These are phyloP conservation scores for Bombus superbus DNA, from an alignment of 1,140 invertebrate species.

Conservation along the genomic window DNA sequence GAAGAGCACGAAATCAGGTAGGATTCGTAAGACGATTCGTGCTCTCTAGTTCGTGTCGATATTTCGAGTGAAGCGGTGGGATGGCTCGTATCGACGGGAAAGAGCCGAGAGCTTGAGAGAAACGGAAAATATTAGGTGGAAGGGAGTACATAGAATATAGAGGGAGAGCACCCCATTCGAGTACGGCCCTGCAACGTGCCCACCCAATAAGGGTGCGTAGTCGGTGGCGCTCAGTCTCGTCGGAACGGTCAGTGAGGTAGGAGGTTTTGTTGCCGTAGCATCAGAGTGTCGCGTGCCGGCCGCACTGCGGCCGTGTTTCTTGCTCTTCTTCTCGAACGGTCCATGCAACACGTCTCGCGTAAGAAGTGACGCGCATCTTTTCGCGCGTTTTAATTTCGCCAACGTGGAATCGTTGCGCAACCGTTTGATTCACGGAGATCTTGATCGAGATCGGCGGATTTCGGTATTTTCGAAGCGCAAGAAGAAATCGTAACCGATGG, in stretches of 20 bases:
- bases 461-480: not conserved
- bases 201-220: conserved; percentile 55
- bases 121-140: not conserved
- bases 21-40: not conserved
- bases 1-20: not conserved
- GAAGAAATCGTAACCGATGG: conserved; percentile 57
- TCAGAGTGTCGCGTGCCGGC: not conserved
- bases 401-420: not conserved
- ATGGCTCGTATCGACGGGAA: conserved; percentile 30
- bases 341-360: not conserved
- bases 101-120: not conserved
- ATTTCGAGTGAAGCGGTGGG: conserved; percentile 3
- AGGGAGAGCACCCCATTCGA: conserved; percentile 32
- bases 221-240: conserved; percentile 67
- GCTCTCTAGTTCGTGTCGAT: conserved; percentile 6
- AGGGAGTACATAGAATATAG: not conserved
- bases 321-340: not conserved
- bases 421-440: no score
- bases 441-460: not conserved
- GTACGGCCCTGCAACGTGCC: conserved; percentile 63
- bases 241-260: conserved; percentile 45
- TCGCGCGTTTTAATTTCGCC: not conserved
- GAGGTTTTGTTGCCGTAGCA: not conserved
- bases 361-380: no score
- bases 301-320: not conserved